Conservation (phyloP, 37 sponge, comb jelly and placozoan genomes). For the Hexactinellida sp. region DNA sequence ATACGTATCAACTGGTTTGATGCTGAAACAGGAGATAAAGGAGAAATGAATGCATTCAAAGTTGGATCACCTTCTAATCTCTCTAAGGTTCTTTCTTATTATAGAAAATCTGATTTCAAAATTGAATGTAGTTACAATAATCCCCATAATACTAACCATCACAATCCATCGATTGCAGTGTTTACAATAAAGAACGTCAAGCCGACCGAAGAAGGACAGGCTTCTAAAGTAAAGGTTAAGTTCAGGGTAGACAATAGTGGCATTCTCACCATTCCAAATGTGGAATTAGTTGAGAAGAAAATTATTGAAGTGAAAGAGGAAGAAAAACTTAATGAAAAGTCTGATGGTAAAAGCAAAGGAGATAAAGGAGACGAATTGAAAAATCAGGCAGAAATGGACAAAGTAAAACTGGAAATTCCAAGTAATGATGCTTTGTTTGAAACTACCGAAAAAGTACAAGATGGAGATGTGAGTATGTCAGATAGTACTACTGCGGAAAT, state of each 20-base stretch:
- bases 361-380: not conserved
- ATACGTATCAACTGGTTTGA: conserved; percentile 71
- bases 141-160: not conserved
- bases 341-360: not conserved
- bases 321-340: not conserved
- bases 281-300: conserved; percentile 56
- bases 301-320: not conserved
- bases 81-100: conserved; percentile 79
- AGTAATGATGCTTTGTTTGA: not conserved
- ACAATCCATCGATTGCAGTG: not conserved
- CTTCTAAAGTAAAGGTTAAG: conserved; percentile 84
- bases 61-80: conserved; percentile 45
- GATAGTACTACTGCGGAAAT: not conserved
- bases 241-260: conserved; percentile 80
- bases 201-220: conserved; percentile 62
- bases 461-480: not conserved
- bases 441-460: not conserved
- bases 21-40: conserved; percentile 43
- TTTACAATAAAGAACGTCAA: conserved; percentile 60
- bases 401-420: not conserved
- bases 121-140: conserved; percentile 49
- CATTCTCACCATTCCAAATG: conserved; percentile 50
- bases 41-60: conserved; percentile 71
- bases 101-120: conserved; percentile 54
- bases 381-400: not conserved